Percentiles rank a stretch among this genome's conserved stretches.
These are phyloP conservation scores for Toxotes lorentzi DNA, from an alignment of 2,797 vertebrate species.

Conservation along the genomic window DNA sequence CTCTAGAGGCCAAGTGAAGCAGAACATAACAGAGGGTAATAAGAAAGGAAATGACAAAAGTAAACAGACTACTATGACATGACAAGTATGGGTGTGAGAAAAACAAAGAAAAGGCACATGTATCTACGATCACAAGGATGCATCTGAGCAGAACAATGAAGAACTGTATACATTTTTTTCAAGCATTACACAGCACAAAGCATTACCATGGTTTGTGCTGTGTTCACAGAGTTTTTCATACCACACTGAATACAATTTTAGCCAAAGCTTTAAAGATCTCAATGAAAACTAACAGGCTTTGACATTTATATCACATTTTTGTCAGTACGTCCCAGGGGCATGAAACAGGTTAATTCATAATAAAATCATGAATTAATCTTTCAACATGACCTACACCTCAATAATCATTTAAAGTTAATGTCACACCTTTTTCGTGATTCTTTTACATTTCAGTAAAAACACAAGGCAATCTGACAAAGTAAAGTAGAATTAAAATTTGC, in stretches of 20 bases:
- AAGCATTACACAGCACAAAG: too few species aligned
- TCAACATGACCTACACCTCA: neutral
- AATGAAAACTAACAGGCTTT: neutral
- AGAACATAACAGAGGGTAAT: neutral
- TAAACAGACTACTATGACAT: neutral
- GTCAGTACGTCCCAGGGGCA: neutral
- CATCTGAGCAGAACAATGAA: neutral
- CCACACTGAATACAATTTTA: neutral
- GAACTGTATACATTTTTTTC: too few species aligned
- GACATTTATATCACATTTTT: neutral
- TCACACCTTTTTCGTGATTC: neutral
- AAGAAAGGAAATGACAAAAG: neutral
- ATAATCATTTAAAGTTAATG: neutral
- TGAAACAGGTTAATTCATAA: neutral
- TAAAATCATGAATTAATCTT: neutral
- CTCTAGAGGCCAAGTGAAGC: neutral
- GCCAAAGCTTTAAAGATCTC: neutral
- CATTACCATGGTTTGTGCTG: neutral
- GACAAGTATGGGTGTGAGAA: neutral
- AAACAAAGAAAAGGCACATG: neutral
- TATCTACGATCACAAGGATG: neutral
- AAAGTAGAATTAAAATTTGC: conserved; percentile 4
- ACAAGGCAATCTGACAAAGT: conserved; percentile 2
- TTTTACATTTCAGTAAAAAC: conserved; percentile 6
- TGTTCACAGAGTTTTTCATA: neutral